Base-by-base conservation (phyloP, 1,140 invertebrate genomes). In the Aphidius ervi region DNA sequence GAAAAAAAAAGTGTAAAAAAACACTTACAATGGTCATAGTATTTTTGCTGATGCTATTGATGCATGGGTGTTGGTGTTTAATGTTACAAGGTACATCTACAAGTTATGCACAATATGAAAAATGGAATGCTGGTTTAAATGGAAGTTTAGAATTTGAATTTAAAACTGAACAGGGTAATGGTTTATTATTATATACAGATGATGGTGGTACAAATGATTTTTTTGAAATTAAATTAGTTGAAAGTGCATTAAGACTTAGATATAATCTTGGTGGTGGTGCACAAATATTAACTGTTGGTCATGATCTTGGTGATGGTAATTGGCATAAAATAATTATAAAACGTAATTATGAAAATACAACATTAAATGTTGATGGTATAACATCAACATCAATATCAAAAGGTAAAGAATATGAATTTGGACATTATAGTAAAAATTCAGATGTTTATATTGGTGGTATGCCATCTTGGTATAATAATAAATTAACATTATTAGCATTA, bases 191-290 rank as follows among this genome's bases (percentile, higher is more conserved):
- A 47, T 97, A 97, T 76, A 95, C 93, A 2, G 94, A 97, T 74
- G 95, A 97, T 74, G 94, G 94, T 5, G 93, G 93, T 9, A 92
- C 90, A 16, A 92, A 93, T 69, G 94, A 97, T 75, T 98, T 97
- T 80, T 94, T 98, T 76, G 94, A 97, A 79, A 77, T 98, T 54
- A 97, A 96, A 73, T 81, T 99, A 10, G 91, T 97, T 5, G 93
- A 95, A 71, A 93, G 94, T 23, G 87, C 88, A 1, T 79, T 97
- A n/a, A 81, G 94, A 53, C 76, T 97, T 64, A 82, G 94, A 63
- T 94, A 93, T 76, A 94, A 95, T 77, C 81, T 94, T 56, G 91
- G 91, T 7, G 88, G 91, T 40, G 90, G 92, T 2, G 90, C 92
- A 6, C 90, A 94, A 74, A 91, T 95, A 58, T 85, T 95, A 56